Percentiles rank a stretch among this genome's conserved stretches.
Evolutionary conservation across 2,113 vertebrate species (phyloP).

Genomic region (Haemorhous mexicanus): DNA sequence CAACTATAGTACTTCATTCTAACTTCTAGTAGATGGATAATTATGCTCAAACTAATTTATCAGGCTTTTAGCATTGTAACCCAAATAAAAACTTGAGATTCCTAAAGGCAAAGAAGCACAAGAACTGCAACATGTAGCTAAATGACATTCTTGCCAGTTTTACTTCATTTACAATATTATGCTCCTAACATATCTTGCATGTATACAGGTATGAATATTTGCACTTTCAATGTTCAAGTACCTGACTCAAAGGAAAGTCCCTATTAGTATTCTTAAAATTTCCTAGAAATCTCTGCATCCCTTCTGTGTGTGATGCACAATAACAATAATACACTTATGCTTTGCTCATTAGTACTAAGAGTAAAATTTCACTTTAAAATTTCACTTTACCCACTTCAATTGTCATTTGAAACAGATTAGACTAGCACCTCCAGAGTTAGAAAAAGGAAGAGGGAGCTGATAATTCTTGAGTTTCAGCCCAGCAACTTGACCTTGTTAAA

Average conservation of each 20-base stretch:
- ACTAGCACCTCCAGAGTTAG: conserved; percentile 8
- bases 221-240: neutral
- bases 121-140: neutral
- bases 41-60: conserved; percentile 25
- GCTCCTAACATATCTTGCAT: neutral
- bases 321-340: neutral
- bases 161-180: neutral
- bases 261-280: neutral
- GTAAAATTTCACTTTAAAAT: neutral
- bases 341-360: neutral
- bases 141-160: neutral
- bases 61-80: conserved; percentile 5
- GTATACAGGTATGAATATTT: neutral
- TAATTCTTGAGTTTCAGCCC: conserved; percentile 62
- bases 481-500: conserved; percentile 60
- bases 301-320: neutral
- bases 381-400: neutral
- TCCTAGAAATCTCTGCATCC: neutral
- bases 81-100: conserved; percentile 2
- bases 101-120: neutral
- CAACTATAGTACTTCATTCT: conserved; percentile 68
- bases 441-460: conserved; percentile 28
- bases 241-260: neutral
- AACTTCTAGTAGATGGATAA: conserved; percentile 68
- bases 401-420: conserved; percentile 44